Base-by-base conservation (phyloP, 2,888 invertebrate species). In the Drosophila percnosoma region DNA sequence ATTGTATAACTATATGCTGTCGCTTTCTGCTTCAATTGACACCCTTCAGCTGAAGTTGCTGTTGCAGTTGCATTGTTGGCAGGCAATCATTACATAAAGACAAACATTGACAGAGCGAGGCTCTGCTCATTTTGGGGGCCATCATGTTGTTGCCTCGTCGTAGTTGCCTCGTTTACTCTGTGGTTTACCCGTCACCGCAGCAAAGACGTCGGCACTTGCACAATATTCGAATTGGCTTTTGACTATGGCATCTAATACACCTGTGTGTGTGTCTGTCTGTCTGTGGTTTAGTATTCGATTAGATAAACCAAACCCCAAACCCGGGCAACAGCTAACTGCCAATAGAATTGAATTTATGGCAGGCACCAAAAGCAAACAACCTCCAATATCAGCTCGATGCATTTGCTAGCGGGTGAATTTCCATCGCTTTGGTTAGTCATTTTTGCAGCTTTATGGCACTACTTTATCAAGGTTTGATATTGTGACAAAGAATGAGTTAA, bases 1-100 rank as follows among this genome's bases (percentile, higher is more conserved):
- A 52, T 40, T 61, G 64, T 29, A 63, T 63, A 24, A 62, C 40
- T 64, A 55, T 29, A 65, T 60, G 62, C 63, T 49, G 54, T 64
- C 63, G 74, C 80, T 86, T 86, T 86, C 89, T 90, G 86, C 86
- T 83, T 86, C 90, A 86, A 90, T 90, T 86, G 86, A 89, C 90
- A 86, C 86, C 90, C 86, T 89, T 71, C 63, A 54, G 55, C 51
- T 53, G 52, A 60, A 48, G 55, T 55, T 68, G 68, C 58, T 54
- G 66, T 68, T 69, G 55, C 48, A 69, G 73, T 75, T 67, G 71
- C 74, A 69, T 48, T 72, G 58, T 38, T 55, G 38, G 4, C 27
- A 38, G 55, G 67, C 70, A 63, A 49, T 68, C 58, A 75, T 82
- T 83, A 68, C 75, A 83, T 83, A 83, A 83, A 85, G 62, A 74